Evolutionary conservation across 1,140 invertebrate species (phyloP).

Genomic region (Macrosteles quadrilineatus): DNA sequence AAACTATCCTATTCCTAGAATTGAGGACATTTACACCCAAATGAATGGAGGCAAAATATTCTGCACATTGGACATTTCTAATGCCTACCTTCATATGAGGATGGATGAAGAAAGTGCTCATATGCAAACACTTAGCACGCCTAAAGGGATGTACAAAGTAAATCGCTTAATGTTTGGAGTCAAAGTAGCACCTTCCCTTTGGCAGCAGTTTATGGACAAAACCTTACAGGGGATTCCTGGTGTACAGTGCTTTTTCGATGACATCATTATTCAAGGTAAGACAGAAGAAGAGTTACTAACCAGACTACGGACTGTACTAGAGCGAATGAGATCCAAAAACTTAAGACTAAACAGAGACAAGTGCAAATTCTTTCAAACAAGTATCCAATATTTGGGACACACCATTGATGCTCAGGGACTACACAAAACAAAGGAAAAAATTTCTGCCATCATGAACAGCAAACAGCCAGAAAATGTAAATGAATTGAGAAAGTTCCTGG

Average conservation of each 20-base stretch:
- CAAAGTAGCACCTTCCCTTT: constrained; percentile 41
- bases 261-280: constrained; percentile 30
- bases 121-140: no score
- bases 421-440: constrained; percentile 37
- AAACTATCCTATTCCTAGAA: no score
- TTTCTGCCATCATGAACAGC: constrained; percentile 41
- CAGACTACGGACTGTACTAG: not conserved
- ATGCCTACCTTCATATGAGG: no score
- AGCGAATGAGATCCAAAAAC: constrained; percentile 1
- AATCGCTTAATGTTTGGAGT: constrained; percentile 46
- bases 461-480: constrained; percentile 30
- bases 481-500: constrained; percentile 45
- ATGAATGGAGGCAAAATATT: no score
- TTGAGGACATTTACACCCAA: no score
- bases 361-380: constrained; percentile 29
- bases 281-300: not conserved
- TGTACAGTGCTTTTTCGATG: constrained; percentile 36
- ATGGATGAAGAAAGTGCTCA: no score
- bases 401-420: constrained; percentile 37
- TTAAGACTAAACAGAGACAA: constrained; percentile 29
- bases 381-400: constrained; percentile 41
- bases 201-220: constrained; percentile 45
- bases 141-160: constrained; percentile 30
- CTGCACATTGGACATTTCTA: no score
- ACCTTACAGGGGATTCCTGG: constrained; percentile 3